These are phyloP conservation scores for Tuta absoluta DNA, from an alignment of 2,888 invertebrate species.

Conservation along the genomic window DNA sequence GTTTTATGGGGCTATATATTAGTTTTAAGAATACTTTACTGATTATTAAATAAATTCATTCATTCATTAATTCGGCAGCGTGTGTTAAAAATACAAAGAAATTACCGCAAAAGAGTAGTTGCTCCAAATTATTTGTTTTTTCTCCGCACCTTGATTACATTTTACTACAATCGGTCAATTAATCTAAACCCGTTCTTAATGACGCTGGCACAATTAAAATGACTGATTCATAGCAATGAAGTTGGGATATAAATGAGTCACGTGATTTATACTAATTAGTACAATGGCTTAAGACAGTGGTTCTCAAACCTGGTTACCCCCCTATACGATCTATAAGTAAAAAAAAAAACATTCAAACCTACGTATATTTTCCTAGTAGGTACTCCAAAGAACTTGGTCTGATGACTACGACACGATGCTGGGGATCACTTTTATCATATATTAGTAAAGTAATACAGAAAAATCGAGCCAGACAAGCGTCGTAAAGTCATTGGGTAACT, in stretches of 20 bases:
- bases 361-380: too few species aligned
- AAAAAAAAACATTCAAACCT: too few species aligned
- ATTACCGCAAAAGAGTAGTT: neutral
- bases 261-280: slow-evolving; percentile 55
- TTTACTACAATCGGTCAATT: slow-evolving; percentile 49
- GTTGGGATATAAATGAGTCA: slow-evolving; percentile 60
- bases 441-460: too few species aligned
- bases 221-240: slow-evolving; percentile 61
- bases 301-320: neutral
- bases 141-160: slow-evolving; percentile 28
- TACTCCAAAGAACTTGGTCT: too few species aligned
- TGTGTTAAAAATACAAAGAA: neutral
- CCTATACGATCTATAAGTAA: neutral
- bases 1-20: too few species aligned
- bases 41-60: too few species aligned
- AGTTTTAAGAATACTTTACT: too few species aligned
- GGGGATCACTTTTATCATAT: too few species aligned
- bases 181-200: slow-evolving; percentile 56
- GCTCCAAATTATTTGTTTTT: slow-evolving; percentile 7
- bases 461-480: too few species aligned
- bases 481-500: too few species aligned
- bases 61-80: too few species aligned
- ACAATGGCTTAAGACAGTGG: slow-evolving; percentile 39
- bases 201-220: slow-evolving; percentile 60
- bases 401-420: too few species aligned